Base-by-base conservation (phyloP, 2,888 invertebrate genomes). In the Spodoptera exigua region DNA sequence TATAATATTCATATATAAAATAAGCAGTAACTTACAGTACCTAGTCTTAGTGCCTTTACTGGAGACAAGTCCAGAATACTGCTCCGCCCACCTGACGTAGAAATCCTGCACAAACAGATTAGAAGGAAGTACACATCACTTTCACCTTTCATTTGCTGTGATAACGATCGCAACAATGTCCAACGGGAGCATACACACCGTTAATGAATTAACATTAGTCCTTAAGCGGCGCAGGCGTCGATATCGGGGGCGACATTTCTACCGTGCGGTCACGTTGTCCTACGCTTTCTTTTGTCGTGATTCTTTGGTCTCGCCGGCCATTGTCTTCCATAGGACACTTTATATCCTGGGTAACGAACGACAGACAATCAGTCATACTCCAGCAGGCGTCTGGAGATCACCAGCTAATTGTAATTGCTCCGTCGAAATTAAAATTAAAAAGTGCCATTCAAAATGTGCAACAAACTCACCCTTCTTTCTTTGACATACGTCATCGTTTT, bases 201-300 rank as follows among this genome's bases (percentile, higher is more conserved):
- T 90, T 91, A 90, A 87, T 87, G 86, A 89, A 85, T 85, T 85
- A 80, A 86, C 84, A 88, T 90, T 89, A 89, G 89, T 91, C 92
- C 93, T 83, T 87, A 88, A 80, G 72, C 65, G 56, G 66, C 35
- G 62, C 58, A 77, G 84, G 83, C 61, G 68, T 63, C 69, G 76
- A 85, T 86, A 93, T 87, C 83, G 87, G 84, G 93, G 92, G 67
- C 92, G 85, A 83, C 86, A 89, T 92, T 92, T 91, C 89, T 89
- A 89, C 82, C 82, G 80, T 78, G 76, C 87, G 76, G 89, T 92
- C 93, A 93, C 93, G 93, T 91, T 90, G 89, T 87, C 86, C 88
- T 87, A 82, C 88, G 87, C 93, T 94, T 93, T 94, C 93, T 92
- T 94, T 93, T 72, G 82, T 84, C 87, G 82, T 85, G 82, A 84